These are phyloP conservation scores for Anneissia japonica DNA, from an alignment of 35 echinoderm and acorn worm genomes.

Conservation along the genomic window DNA sequence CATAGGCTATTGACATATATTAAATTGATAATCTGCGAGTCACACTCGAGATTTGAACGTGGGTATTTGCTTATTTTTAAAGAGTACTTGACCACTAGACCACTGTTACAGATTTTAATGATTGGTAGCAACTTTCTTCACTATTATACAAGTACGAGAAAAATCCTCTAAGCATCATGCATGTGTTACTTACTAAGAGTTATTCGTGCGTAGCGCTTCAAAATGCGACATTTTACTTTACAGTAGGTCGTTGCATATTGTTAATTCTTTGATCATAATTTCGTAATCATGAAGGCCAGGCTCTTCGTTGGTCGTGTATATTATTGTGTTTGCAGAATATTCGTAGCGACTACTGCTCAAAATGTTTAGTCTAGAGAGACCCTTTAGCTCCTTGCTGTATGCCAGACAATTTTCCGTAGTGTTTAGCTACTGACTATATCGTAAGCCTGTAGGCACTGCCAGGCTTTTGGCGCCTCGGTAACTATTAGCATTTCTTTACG, in stretches of 20 bases:
- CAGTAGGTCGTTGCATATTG: neutral
- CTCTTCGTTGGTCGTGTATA: neutral
- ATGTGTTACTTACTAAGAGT: too few species aligned
- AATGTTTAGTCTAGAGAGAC: neutral
- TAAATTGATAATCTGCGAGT: too few species aligned
- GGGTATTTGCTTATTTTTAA: too few species aligned
- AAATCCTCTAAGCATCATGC: too few species aligned
- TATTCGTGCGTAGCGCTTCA: too few species aligned
- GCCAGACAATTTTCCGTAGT: neutral
- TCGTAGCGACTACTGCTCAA: neutral
- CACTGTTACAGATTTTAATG: too few species aligned
- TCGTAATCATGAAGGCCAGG: neutral
- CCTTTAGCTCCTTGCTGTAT: neutral
- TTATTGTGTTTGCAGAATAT: neutral
- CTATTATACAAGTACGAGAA: too few species aligned
- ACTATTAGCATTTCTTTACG: neutral
- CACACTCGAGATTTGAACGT: too few species aligned
- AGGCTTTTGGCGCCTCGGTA: neutral
- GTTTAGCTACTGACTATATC: neutral
- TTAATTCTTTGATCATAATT: neutral
- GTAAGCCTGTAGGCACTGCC: neutral
- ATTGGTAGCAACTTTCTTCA: too few species aligned
- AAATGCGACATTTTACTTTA: too few species aligned
- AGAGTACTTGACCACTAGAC: too few species aligned
- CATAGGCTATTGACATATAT: too few species aligned